Evolutionary conservation across 2,888 invertebrate genomes (phyloP).

Genomic region (Hypsopygia costalis): DNA sequence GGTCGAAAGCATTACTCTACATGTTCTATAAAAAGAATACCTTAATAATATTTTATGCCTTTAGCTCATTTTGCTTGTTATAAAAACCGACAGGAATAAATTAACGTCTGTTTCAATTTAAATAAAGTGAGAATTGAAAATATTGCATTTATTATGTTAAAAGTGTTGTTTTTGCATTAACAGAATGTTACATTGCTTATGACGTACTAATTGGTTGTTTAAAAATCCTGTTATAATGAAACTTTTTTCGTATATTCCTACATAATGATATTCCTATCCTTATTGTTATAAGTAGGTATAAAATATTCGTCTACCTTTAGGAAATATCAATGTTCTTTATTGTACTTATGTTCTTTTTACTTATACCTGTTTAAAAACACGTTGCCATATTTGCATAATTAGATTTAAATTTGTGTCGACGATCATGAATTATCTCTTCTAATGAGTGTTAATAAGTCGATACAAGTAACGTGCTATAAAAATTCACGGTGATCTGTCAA

Average conservation of each 20-base stretch:
- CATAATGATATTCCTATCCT: too few species aligned
- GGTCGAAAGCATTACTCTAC: too few species aligned
- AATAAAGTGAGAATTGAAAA: neutral
- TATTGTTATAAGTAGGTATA: too few species aligned
- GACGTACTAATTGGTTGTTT: constrained; percentile 13
- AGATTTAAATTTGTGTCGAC: neutral
- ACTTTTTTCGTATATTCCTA: neutral
- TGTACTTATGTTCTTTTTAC: neutral
- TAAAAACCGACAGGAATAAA: too few species aligned
- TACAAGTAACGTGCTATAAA: neutral
- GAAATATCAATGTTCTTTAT: neutral
- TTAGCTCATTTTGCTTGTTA: too few species aligned
- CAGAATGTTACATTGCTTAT: constrained; percentile 11
- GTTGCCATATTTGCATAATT: constrained; percentile 3
- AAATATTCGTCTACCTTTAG: too few species aligned
- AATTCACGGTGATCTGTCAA: neutral
- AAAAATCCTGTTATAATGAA: neutral
- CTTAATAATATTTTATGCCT: too few species aligned
- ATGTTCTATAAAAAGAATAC: too few species aligned
- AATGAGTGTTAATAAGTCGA: neutral
- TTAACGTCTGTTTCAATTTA: constrained; percentile 9
- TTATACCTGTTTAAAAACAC: neutral
- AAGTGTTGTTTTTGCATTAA: neutral
- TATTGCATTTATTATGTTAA: neutral
- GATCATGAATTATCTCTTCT: neutral